These are phyloP conservation scores for Anguilla pacifica DNA, from an alignment of 2,797 vertebrate genomes.

Conservation along the genomic window DNA sequence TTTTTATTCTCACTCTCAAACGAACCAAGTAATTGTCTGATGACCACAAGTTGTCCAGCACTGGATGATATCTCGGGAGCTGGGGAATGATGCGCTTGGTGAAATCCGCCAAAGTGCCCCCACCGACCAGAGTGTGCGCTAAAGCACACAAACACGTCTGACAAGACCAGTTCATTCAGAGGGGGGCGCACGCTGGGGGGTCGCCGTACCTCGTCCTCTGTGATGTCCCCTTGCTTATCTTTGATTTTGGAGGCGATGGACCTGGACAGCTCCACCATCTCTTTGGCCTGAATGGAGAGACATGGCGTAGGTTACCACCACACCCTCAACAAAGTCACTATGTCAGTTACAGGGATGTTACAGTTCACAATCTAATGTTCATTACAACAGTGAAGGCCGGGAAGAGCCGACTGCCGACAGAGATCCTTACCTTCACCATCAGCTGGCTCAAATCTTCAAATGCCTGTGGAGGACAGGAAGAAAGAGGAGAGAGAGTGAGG, in stretches of 20 bases:
- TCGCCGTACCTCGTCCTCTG: slow-evolving; percentile 90
- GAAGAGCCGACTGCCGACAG: background rate
- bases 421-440: slow-evolving; percentile 89
- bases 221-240: slow-evolving; percentile 97
- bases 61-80: background rate
- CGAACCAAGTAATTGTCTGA: background rate
- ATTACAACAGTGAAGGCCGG: background rate
- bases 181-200: background rate
- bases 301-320: background rate
- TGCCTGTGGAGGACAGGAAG: slow-evolving; percentile 74
- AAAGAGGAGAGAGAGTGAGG: slow-evolving; percentile 31
- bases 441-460: slow-evolving; percentile 98
- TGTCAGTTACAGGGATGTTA: background rate
- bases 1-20: background rate
- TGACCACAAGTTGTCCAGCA: background rate
- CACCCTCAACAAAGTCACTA: background rate
- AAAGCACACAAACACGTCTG: background rate
- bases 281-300: slow-evolving; percentile 84
- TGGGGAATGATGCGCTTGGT: background rate
- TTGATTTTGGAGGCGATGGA: slow-evolving; percentile 98
- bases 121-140: background rate
- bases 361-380: background rate
- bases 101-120: background rate
- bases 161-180: background rate
- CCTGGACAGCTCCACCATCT: slow-evolving; percentile 97